Base-by-base conservation (phyloP, 2,888 invertebrate genomes). In the Cheilosia vernalis region DNA sequence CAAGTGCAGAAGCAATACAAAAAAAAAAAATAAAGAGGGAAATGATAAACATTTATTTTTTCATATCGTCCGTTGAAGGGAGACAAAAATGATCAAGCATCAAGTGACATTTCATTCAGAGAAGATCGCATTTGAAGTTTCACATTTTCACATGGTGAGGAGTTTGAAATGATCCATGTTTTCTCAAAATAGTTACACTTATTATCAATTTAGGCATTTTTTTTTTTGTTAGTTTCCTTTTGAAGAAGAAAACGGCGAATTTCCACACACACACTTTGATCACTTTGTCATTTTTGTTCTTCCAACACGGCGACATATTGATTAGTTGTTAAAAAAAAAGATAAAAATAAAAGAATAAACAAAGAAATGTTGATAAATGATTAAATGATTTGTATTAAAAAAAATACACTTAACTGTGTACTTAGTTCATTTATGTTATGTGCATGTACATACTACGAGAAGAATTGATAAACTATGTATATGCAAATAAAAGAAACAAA, bases 401-500 rank as follows among this genome's bases (percentile, higher is more conserved):
- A 64, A 76, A 53, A 76, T 47, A 58, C 78, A 81, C 27, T 44
- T 30, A 2, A 67, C 27, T 21, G 27, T 47, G 53, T 63, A 37
- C 33, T 73, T 33, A 67, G 42, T 63, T 84, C 44, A 64, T 79
- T 79, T 74, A 80, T 76, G 79, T 76, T 79, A 80, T 66, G 63
- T 79, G 79, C 79, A 84, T 84, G 84, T 84, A 84, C 69, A 84
- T 84, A 80, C 64, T 80, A 74, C 64, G 67, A 74, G 58, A 84
- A 78, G 56, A 84, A 84, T 84, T 79, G 74, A 79, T 84, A 74
- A 37, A 73, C 55, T 37, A 74, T 49, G 64, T 67, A 70, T 69
- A 84, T 80, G 64, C 69, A 76, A 51, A 79, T 79, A 74, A 77
- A 84, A 61, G 49, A 33, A 61, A 76, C 19, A 63, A 61, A 84